phyloP scores from a whole-genome alignment of 1,140 invertebrate genomes.

The Ostrea edulis region DNA sequence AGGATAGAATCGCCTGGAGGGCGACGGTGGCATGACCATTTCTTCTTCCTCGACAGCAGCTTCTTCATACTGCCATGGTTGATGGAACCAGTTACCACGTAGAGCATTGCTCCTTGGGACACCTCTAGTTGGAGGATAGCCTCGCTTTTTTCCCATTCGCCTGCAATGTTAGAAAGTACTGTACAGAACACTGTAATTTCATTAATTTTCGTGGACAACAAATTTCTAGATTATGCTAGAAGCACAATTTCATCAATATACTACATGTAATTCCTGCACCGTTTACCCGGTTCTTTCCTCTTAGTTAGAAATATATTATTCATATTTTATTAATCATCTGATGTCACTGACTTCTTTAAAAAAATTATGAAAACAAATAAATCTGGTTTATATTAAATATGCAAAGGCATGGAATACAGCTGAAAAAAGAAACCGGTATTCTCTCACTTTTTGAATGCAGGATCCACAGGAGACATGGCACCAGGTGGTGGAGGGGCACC shows the following conservation, averaged over 20 bases:
- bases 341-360: too few species aligned
- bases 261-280: too few species aligned
- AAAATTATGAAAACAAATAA: too few species aligned
- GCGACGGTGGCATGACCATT: neutral
- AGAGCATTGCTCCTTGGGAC: constrained; percentile 36
- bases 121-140: neutral
- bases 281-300: too few species aligned
- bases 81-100: constrained; percentile 32
- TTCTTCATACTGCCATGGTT: constrained; percentile 5
- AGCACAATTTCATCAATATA: too few species aligned
- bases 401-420: neutral
- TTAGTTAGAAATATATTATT: too few species aligned
- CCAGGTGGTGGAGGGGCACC: constrained; percentile 5
- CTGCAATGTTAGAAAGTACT: neutral
- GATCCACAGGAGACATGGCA: neutral
- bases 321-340: too few species aligned
- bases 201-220: too few species aligned
- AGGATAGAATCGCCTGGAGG: constrained; percentile 30
- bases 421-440: neutral
- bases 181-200: too few species aligned
- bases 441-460: neutral
- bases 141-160: constrained; percentile 17
- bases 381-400: neutral
- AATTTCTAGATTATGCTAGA: too few species aligned
- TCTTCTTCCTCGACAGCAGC: constrained; percentile 9